Conservation (phyloP, 1,140 invertebrate species). For the Copidosoma floridanum region DNA sequence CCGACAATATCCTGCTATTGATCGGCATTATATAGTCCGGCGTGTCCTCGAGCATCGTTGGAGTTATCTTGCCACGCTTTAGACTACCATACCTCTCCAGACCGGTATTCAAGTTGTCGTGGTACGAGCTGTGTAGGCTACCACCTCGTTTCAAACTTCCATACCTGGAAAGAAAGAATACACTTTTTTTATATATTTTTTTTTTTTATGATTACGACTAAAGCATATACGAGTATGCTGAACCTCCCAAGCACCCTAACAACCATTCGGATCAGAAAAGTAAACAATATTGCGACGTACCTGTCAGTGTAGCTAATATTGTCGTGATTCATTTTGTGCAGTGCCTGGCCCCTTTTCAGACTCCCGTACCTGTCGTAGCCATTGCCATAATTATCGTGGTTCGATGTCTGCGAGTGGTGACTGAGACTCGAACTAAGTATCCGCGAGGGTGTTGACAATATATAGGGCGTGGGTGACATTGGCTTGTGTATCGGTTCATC, state of each 20-base stretch:
- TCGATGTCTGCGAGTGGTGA: conserved; percentile 59
- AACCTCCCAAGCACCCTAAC: background rate
- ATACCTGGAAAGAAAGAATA: conserved; percentile 44
- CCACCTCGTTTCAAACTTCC: conserved; percentile 50
- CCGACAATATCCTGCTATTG: conserved; percentile 50
- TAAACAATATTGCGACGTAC: background rate
- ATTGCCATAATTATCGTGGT: conserved; percentile 49
- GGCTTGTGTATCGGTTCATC: conserved; percentile 53
- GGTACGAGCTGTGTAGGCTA: conserved; percentile 49
- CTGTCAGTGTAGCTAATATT: conserved; percentile 11
- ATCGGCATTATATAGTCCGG: conserved; percentile 54
- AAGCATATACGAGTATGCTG: too few relatives aligned
- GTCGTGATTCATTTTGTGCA: conserved; percentile 17
- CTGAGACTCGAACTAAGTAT: conserved; percentile 52
- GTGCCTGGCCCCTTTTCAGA: conserved; percentile 2
- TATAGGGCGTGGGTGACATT: conserved; percentile 55
- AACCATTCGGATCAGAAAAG: too few relatives aligned
- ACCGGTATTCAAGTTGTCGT: conserved; percentile 45
- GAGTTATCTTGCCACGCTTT: conserved; percentile 49
- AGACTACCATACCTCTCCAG: conserved; percentile 51
- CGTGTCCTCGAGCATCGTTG: conserved; percentile 44
- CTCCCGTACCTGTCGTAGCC: conserved; percentile 16
- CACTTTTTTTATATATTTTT: background rate
- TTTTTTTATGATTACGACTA: too few relatives aligned
- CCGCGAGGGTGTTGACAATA: conserved; percentile 51